Evolutionary conservation across 1,140 invertebrate species (phyloP).

Genomic region (Laodelphax striatellus): DNA sequence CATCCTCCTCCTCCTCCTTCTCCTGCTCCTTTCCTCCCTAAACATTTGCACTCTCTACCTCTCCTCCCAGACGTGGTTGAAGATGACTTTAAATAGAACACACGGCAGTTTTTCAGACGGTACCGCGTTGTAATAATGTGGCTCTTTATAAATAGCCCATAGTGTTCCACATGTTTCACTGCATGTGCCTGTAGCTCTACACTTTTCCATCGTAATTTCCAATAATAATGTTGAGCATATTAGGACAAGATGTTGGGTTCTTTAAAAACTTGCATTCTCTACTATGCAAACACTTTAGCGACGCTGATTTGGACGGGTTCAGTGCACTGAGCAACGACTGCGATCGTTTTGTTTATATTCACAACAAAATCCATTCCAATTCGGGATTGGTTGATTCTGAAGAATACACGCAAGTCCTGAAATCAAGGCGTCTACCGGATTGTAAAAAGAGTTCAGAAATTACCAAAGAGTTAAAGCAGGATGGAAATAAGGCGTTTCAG

Average conservation of each 20-base stretch:
- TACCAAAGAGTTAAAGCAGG: constrained; percentile 51
- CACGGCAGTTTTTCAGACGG: no score
- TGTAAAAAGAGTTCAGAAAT: constrained; percentile 1
- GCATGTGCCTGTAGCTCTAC: no score
- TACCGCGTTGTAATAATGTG: no score
- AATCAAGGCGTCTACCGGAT: no score
- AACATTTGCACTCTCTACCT: no score
- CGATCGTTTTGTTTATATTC: constrained; percentile 4
- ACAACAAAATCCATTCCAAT: neutral
- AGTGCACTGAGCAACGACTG: neutral
- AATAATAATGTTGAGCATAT: neutral
- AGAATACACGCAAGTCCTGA: neutral
- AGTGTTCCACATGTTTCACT: no score
- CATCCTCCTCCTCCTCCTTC: no score
- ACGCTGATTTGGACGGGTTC: constrained; percentile 1
- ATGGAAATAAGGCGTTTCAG: constrained; percentile 68
- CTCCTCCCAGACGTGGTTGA: no score
- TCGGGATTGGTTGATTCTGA: neutral
- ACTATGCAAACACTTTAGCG: constrained; percentile 3
- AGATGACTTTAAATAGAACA: no score
- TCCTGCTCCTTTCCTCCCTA: no score
- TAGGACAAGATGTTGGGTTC: neutral
- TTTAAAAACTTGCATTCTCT: constrained; percentile 6
- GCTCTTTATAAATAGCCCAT: no score
- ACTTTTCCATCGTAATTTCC: no score